phyloP scores from a whole-genome alignment of 2,888 invertebrate species.

The Tetanocera ferruginea region DNA sequence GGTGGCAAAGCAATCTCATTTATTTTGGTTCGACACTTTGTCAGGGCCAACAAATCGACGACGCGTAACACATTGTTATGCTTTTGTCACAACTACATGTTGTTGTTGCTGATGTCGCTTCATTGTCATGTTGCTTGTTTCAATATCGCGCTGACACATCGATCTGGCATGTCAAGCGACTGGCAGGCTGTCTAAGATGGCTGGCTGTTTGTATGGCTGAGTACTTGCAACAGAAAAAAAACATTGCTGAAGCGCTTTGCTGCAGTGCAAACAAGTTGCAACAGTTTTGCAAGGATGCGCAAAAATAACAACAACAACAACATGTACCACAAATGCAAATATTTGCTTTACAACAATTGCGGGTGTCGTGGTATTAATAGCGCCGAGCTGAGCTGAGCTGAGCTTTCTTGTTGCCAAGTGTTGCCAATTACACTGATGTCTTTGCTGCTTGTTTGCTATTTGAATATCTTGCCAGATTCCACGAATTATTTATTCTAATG shows the following conservation, averaged over 20 bases:
- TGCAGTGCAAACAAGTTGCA: slow-evolving; percentile 28
- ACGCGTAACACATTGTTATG: no score
- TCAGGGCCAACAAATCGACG: slow-evolving; percentile 38
- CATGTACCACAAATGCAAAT: neutral
- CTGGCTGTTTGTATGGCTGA: no score
- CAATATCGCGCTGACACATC: slow-evolving; percentile 44
- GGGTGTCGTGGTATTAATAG: slow-evolving; percentile 12
- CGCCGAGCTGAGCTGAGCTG: neutral
- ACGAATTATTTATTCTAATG: slow-evolving; percentile 29
- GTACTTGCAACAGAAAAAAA: no score
- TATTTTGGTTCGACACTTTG: slow-evolving; percentile 39
- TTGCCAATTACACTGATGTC: slow-evolving; percentile 8
- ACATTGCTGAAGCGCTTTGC: no score
- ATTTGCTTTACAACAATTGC: slow-evolving; percentile 21
- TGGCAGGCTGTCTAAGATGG: neutral
- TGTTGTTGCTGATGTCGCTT: slow-evolving; percentile 35
- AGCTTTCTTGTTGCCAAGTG: neutral
- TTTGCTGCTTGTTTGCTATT: neutral
- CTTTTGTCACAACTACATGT: neutral
- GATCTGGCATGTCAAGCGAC: slow-evolving; percentile 36
- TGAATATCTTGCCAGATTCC: slow-evolving; percentile 26
- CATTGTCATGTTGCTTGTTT: slow-evolving; percentile 37
- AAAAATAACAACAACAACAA: slow-evolving; percentile 15
- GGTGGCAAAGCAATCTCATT: slow-evolving; percentile 30
- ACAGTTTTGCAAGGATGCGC: slow-evolving; percentile 29